phyloP scores from a whole-genome alignment of 2,113 vertebrate genomes.

The Podarcis raffonei region DNA sequence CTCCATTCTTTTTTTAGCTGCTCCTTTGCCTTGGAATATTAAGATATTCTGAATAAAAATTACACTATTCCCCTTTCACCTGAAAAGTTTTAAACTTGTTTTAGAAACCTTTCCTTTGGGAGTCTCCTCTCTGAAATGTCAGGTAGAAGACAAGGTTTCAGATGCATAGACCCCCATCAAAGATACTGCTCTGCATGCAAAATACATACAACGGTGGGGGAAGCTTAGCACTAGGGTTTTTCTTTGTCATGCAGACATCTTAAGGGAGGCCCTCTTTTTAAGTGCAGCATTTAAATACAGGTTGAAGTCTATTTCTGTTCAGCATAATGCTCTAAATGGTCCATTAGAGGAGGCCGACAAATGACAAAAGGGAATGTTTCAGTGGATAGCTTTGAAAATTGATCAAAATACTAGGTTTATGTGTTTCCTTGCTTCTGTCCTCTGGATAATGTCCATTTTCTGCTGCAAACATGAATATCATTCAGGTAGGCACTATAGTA shows the following conservation, averaged over 20 bases:
- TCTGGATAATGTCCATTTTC: slow-evolving; percentile 18
- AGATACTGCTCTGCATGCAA: slow-evolving; percentile 25
- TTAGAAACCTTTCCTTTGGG: slow-evolving; percentile 20
- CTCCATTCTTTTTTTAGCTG: slow-evolving; percentile 5
- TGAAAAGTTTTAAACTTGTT: background rate
- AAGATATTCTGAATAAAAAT: slow-evolving; percentile 31
- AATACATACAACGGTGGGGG: background rate
- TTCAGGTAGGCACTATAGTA: background rate
- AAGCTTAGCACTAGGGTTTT: slow-evolving; percentile 21
- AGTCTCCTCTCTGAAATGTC: slow-evolving; percentile 29
- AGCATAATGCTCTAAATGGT: slow-evolving; percentile 37
- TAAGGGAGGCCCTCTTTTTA: slow-evolving; percentile 43
- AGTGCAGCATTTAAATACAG: slow-evolving; percentile 60
- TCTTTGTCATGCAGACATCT: slow-evolving; percentile 30
- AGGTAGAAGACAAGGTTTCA: slow-evolving; percentile 36
- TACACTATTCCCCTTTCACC: background rate
- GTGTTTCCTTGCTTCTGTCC: slow-evolving; percentile 12
- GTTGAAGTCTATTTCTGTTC: slow-evolving; percentile 48
- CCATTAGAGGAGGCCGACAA: background rate
- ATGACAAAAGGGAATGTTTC: background rate
- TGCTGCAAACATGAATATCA: background rate
- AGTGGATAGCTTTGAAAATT: background rate
- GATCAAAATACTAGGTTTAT: background rate
- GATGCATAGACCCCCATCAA: slow-evolving; percentile 29
- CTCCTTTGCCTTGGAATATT: slow-evolving; percentile 41